These are phyloP conservation scores for Eidolon helvum DNA, from an alignment of 2,113 vertebrate genomes.

Conservation along the genomic window DNA sequence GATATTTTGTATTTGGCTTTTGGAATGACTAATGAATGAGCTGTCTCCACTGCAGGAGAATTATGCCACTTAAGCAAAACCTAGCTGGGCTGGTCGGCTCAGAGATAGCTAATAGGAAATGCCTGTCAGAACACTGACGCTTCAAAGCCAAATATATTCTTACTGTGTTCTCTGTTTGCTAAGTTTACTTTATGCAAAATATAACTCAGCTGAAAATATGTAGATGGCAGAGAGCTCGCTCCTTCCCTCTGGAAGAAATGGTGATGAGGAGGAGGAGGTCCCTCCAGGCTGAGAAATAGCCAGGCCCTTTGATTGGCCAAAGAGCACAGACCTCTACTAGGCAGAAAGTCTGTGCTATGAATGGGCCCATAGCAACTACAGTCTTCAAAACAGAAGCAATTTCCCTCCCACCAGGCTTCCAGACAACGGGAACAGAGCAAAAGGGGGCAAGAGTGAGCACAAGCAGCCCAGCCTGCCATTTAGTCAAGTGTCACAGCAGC, in stretches of 20 bases:
- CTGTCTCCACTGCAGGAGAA: slow-evolving; percentile 84
- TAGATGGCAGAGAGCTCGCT: slow-evolving; percentile 82
- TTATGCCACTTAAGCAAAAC: slow-evolving; percentile 89
- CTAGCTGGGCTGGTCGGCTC: slow-evolving; percentile 76
- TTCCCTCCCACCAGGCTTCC: background rate
- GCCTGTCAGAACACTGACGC: slow-evolving; percentile 88
- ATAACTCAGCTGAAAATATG: slow-evolving; percentile 86
- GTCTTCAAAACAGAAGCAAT: background rate
- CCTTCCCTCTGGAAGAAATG: slow-evolving; percentile 74
- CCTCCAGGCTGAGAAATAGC: background rate
- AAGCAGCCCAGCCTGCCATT: background rate
- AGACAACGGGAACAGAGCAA: background rate
- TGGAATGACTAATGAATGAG: slow-evolving; percentile 87
- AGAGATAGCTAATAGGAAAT: slow-evolving; percentile 87
- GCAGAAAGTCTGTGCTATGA: background rate
- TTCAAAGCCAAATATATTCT: slow-evolving; percentile 88
- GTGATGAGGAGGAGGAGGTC: slow-evolving; percentile 66
- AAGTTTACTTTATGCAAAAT: slow-evolving; percentile 88
- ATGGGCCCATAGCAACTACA: background rate
- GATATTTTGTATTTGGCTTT: slow-evolving; percentile 85
- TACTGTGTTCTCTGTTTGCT: slow-evolving; percentile 84
- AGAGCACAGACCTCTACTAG: background rate
- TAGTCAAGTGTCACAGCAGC: background rate
- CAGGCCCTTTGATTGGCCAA: background rate
- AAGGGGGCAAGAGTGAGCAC: background rate